Conservation (phyloP, 2,888 invertebrate genomes). For the Drosophila testacea region DNA sequence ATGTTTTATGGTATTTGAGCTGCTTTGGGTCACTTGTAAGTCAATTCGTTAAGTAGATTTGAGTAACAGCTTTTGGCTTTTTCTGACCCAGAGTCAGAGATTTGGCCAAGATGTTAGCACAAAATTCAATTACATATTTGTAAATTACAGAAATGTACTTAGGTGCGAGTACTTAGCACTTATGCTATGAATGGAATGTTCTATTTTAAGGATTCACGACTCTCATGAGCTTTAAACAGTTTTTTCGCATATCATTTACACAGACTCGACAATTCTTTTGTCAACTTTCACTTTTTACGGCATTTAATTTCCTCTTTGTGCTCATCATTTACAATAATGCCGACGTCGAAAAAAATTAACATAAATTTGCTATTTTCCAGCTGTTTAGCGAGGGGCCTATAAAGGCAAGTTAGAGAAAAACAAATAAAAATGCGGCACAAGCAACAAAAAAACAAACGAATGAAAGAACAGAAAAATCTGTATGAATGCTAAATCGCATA, state of each 20-base stretch:
- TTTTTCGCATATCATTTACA: slow-evolving; percentile 44
- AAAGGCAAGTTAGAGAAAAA: slow-evolving; percentile 35
- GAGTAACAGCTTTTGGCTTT: slow-evolving; percentile 62
- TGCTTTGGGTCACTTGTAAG: slow-evolving; percentile 48
- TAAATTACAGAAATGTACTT: neutral
- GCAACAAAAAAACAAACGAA: slow-evolving; percentile 16
- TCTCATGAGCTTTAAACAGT: slow-evolving; percentile 3
- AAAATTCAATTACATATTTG: slow-evolving; percentile 51
- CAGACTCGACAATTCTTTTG: slow-evolving; percentile 49
- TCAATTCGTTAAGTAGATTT: slow-evolving; percentile 70
- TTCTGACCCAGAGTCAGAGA: slow-evolving; percentile 29
- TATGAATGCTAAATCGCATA: neutral
- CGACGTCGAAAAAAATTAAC: slow-evolving; percentile 63
- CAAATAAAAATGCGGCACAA: slow-evolving; percentile 45
- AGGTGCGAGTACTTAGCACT: slow-evolving; percentile 17
- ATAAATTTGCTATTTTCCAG: slow-evolving; percentile 77
- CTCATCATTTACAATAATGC: slow-evolving; percentile 73
- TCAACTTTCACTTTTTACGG: slow-evolving; percentile 65
- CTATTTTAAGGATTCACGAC: slow-evolving; percentile 9
- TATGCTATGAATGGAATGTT: slow-evolving; percentile 18
- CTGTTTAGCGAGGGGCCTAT: slow-evolving; percentile 55
- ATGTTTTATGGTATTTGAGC: slow-evolving; percentile 19
- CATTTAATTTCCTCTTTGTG: slow-evolving; percentile 71
- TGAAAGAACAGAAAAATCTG: neutral
- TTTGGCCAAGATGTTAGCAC: slow-evolving; percentile 28